Evolutionary conservation across 53 echinoderm and acorn worm species (phyloP), one percentile per base, ranked within the genome.

Genomic region (Glandiceps talaboti): DNA sequence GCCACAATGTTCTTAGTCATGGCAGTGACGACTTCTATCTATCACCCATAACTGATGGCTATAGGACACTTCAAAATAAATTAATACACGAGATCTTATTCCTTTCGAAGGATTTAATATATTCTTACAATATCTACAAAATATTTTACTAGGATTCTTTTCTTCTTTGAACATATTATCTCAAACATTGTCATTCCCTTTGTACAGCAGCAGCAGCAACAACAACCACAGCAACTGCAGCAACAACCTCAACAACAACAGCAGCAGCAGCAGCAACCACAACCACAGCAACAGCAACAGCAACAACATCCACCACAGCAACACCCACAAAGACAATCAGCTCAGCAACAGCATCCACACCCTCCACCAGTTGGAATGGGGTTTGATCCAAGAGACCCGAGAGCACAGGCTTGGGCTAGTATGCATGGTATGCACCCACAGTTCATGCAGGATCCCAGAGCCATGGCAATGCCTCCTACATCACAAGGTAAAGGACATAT

Each of bases 31-130:
- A 86, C 82, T 81, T 31, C 86, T 86, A 86, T 86, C 86, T 77
- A 74, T 81, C 77, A 86, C 86, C 86, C 86, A 82, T 86, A 10
- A 79, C 86, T 86, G 83, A 79, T 33, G 45, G 76, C 84, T 78
- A 27, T 45, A 6, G 20, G 6, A 12, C 32, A 10, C 26, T 79
- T 27, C 28, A 0, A 12, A 27, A 27, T 32, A n/a, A n/a, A n/a
- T n/a, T n/a, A n/a, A n/a, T n/a, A n/a, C n/a, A n/a, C n/a, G n/a
- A n/a, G n/a, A n/a, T n/a, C n/a, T n/a, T n/a, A n/a, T n/a, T n/a
- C n/a, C n/a, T n/a, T n/a, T n/a, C n/a, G n/a, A n/a, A n/a, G n/a
- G n/a, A n/a, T n/a, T n/a, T n/a, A n/a, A n/a, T n/a, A n/a, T n/a
- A n/a, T n/a, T n/a, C n/a, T n/a, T n/a, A n/a, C n/a, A n/a, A n/a